Conservation (phyloP, 2,797 vertebrate species). For the Phataginus tetradactyla region DNA sequence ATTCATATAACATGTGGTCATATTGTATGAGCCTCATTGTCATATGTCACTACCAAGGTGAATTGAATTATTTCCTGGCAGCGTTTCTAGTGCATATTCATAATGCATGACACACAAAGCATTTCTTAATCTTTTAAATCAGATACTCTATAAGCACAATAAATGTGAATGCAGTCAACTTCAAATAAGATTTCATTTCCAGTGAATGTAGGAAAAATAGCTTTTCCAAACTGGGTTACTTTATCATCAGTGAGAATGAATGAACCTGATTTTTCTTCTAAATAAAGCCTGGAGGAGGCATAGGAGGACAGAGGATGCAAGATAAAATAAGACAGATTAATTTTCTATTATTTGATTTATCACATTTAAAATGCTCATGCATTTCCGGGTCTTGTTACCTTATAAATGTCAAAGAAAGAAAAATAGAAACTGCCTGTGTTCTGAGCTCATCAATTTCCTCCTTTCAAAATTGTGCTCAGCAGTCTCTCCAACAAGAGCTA, state of each 20-base stretch:
- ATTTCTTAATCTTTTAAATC: conserved; percentile 56
- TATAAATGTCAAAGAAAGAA: conserved; percentile 54
- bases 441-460: background rate
- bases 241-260: conserved; percentile 41
- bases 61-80: background rate
- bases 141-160: conserved; percentile 17
- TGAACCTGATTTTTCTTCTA: conserved; percentile 12
- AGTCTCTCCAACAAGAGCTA: background rate
- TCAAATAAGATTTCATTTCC: conserved; percentile 60
- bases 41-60: conserved; percentile 14
- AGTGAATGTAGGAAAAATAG: conserved; percentile 64
- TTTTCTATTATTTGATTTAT: conserved; percentile 35
- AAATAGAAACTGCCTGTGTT: background rate
- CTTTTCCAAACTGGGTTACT: conserved; percentile 32
- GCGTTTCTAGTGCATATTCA: conserved; percentile 18
- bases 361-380: background rate
- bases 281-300: background rate
- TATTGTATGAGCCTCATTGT: background rate
- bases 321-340: conserved; percentile 39
- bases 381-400: conserved; percentile 1
- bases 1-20: background rate
- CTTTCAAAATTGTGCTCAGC: background rate
- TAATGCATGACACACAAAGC: conserved; percentile 37
- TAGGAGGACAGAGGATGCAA: background rate
- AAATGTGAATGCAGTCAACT: conserved; percentile 50